phyloP scores from a whole-genome alignment of 2,888 invertebrate genomes.

The Dexiosoma caninum region DNA sequence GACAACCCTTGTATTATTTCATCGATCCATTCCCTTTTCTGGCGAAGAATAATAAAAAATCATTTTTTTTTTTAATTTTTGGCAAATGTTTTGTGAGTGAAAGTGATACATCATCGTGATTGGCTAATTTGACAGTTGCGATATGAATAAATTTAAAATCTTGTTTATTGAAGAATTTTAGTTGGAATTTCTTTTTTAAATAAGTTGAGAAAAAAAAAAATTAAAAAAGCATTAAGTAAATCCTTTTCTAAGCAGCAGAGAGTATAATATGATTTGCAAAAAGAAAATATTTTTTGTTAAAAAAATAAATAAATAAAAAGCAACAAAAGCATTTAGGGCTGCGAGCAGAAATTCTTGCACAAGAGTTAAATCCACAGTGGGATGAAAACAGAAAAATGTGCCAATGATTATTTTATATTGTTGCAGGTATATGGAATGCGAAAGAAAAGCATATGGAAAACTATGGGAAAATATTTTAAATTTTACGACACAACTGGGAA shows the following conservation, averaged over 20 bases:
- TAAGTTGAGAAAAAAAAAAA: constrained; percentile 30
- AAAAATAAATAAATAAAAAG: too few relatives aligned
- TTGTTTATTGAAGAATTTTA: not conserved
- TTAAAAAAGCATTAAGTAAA: constrained; percentile 30
- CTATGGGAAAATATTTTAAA: too few relatives aligned
- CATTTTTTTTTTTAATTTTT: not conserved
- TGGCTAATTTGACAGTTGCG: constrained; percentile 67
- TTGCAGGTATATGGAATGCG: too few relatives aligned
- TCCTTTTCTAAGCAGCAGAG: constrained; percentile 65
- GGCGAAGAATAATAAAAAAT: not conserved
- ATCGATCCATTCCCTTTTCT: constrained; percentile 3
- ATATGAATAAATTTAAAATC: constrained; percentile 55
- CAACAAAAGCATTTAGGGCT: too few relatives aligned
- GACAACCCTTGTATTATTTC: constrained; percentile 49
- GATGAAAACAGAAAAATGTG: too few relatives aligned
- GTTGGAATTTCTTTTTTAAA: constrained; percentile 14
- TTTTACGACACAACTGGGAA: too few relatives aligned
- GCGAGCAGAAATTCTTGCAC: too few relatives aligned
- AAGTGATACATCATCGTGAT: constrained; percentile 72
- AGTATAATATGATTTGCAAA: constrained; percentile 66
- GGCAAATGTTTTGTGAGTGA: constrained; percentile 44
- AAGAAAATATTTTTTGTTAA: constrained; percentile 34
- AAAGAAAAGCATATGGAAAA: too few relatives aligned
- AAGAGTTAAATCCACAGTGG: not conserved
- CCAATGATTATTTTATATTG: too few relatives aligned